phyloP scores from a whole-genome alignment of 2,113 vertebrate genomes.

The Theristicus caerulescens region DNA sequence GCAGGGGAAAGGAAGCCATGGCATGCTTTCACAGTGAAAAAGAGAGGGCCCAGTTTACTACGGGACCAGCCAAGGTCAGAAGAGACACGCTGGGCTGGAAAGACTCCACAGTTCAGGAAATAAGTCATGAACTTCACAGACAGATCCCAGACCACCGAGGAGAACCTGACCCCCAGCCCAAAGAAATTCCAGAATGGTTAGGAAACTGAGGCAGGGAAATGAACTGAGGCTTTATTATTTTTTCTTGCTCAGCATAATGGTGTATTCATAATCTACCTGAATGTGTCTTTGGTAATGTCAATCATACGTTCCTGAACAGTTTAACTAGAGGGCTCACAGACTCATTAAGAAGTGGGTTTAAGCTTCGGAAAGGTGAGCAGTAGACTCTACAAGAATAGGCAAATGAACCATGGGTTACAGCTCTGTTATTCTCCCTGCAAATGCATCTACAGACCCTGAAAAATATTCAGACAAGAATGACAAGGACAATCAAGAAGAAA shows the following conservation, averaged over 20 bases:
- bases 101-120: slow-evolving; percentile 43
- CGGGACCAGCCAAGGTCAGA: slow-evolving; percentile 20
- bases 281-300: background rate
- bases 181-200: slow-evolving; percentile 35
- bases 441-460: background rate
- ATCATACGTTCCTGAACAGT: background rate
- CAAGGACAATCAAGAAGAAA: background rate
- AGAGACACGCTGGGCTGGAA: slow-evolving; percentile 46
- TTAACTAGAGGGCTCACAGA: background rate
- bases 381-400: background rate
- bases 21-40: slow-evolving; percentile 36
- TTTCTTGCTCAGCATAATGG: slow-evolving; percentile 32
- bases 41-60: slow-evolving; percentile 44
- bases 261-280: slow-evolving; percentile 24
- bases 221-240: slow-evolving; percentile 14
- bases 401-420: background rate
- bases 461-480: background rate
- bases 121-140: slow-evolving; percentile 22
- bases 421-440: background rate
- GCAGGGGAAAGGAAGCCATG: slow-evolving; percentile 56
- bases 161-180: slow-evolving; percentile 40
- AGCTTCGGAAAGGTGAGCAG: background rate
- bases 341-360: background rate
- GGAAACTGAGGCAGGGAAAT: slow-evolving; percentile 66
- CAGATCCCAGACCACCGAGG: slow-evolving; percentile 52